These are phyloP conservation scores for Anarsia innoxiella DNA, from an alignment of 2,888 invertebrate species.

Conservation along the genomic window DNA sequence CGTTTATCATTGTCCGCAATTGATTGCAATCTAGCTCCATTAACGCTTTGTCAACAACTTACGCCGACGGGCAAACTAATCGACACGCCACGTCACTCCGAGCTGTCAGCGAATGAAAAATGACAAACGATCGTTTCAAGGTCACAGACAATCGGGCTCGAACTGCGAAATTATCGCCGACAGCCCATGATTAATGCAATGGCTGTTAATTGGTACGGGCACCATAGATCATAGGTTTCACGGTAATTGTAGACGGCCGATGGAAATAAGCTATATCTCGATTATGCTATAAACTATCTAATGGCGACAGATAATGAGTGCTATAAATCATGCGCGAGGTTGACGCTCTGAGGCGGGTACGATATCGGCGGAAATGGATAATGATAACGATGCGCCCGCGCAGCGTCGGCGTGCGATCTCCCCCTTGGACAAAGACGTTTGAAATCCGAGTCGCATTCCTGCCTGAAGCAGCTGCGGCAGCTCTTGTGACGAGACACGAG, in stretches of 20 bases:
- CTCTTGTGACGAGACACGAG: constrained; percentile 11
- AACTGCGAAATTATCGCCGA: constrained; percentile 28
- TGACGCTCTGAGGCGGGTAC: constrained; percentile 31
- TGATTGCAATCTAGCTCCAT: constrained; percentile 26
- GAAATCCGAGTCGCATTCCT: neutral
- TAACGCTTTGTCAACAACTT: constrained; percentile 29
- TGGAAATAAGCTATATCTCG: constrained; percentile 23
- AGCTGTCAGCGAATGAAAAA: constrained; percentile 20
- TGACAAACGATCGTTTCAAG: constrained; percentile 24
- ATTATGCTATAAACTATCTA: constrained; percentile 39
- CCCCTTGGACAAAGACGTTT: neutral
- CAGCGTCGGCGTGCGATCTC: constrained; percentile 12
- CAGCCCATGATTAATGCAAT: constrained; percentile 39
- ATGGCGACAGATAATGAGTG: constrained; percentile 38
- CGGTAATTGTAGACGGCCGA: constrained; percentile 25
- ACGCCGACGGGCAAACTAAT: constrained; percentile 18
- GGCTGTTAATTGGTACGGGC: constrained; percentile 34
- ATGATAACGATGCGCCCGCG: constrained; percentile 43
- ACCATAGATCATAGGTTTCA: constrained; percentile 29
- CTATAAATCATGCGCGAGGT: constrained; percentile 39
- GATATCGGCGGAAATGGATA: constrained; percentile 52
- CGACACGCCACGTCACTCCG: neutral
- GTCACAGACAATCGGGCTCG: constrained; percentile 24
- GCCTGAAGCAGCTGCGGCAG: neutral
- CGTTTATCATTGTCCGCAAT: constrained; percentile 25